Evolutionary conservation across 2,888 invertebrate species (phyloP), one percentile per base, ranked within the genome.

Genomic region (Drosophila acutilabella): DNA sequence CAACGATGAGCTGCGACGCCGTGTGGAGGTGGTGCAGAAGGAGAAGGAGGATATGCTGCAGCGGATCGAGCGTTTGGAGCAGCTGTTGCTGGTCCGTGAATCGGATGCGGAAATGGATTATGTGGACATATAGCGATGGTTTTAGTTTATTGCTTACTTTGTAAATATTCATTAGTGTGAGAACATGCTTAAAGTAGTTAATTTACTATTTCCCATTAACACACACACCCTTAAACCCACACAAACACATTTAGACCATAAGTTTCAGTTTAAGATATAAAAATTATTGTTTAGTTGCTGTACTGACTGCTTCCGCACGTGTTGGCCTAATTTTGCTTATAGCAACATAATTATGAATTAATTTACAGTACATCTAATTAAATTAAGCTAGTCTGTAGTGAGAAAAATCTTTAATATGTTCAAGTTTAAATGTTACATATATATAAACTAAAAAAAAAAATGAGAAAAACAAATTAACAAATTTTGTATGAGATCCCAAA

Each of bases 1-100:
- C 65, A 90, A 91, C 57, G 92, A 92, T 16, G 91, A 92, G 2
- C 54, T 92, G 30, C 80, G 84, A 4, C 87, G 90, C 51, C 90
- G 91, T 60, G 81, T 91, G 30, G 92, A 92, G 53, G 58, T 86
- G 11, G 85, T 89, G 2, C 88, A 91, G 60, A 91, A 89, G 66
- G 90, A 92, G 52, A 92, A 91, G 52, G 91, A 92, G 59, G 91
- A 91, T 36, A 86, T 91, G 78, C 81, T 88, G 26, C 76, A 80
- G 58, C 91, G 92, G 57, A 85, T 92, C 30, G 91, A 91, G 38
- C 88, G 89, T 11, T 66, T 92, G 18, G 92, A 92, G 67, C 89
- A 90, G 40, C 36, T 91, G 36, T 59, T 92, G 18, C 40, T 90
- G 18, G 77, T 89, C 2, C 81, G 74, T 6, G 87, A 86, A 14